phyloP scores from a whole-genome alignment of 2,113 vertebrate genomes.

The Macroglossus sobrinus region DNA sequence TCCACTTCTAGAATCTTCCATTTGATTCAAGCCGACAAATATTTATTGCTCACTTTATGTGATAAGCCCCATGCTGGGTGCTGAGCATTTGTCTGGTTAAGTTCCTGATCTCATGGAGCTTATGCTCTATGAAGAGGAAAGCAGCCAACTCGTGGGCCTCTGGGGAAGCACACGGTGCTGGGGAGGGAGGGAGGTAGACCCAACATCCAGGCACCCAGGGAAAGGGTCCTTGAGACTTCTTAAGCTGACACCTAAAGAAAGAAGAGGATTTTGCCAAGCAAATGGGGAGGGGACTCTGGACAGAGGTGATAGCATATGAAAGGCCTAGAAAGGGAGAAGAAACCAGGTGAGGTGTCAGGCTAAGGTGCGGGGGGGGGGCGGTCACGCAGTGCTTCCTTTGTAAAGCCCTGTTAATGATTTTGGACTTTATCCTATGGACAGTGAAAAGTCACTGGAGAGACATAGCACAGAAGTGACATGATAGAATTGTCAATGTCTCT shows the following conservation, averaged over 20 bases:
- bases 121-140: neutral
- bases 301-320: neutral
- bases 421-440: neutral
- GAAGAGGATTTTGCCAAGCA: neutral
- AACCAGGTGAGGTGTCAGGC: neutral
- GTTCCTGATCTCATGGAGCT: neutral
- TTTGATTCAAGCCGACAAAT: neutral
- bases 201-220: neutral
- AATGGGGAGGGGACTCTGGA: neutral
- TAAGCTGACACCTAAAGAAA: neutral
- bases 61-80: neutral
- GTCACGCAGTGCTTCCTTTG: neutral
- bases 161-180: accelerated
- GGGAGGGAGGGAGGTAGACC: no score
- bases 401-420: neutral
- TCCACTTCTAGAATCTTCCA: neutral
- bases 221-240: neutral
- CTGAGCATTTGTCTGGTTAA: neutral
- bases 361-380: neutral
- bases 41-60: neutral
- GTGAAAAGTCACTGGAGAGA: neutral
- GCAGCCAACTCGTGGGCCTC: accelerated
- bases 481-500: neutral
- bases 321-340: neutral
- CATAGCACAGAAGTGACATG: neutral